A percentile compares a stretch with the other conserved stretches of the same genome.
phyloP scores from a whole-genome alignment of 2,113 vertebrate genomes.

The Colossoma macropomum region DNA sequence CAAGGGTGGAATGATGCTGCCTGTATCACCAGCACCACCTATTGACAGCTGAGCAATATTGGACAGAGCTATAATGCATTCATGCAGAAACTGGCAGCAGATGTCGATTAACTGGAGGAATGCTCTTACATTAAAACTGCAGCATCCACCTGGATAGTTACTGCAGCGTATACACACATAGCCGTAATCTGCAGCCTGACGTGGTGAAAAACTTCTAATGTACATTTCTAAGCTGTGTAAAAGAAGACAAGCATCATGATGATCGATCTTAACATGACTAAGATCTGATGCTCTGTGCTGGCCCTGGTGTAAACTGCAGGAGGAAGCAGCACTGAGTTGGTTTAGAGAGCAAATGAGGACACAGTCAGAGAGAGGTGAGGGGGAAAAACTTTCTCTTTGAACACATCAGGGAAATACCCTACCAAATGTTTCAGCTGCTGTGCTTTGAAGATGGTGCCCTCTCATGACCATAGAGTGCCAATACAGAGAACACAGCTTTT shows the following conservation, averaged over 20 bases:
- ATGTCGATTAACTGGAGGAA: not conserved
- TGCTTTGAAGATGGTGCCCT: constrained; percentile 56
- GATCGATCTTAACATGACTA: not conserved
- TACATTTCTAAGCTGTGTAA: not conserved
- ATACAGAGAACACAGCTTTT: not conserved
- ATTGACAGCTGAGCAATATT: constrained; percentile 13
- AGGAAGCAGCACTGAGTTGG: constrained; percentile 8
- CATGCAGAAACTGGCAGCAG: not conserved
- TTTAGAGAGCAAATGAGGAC: constrained; percentile 27
- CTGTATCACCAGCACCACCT: constrained; percentile 64
- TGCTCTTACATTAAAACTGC: not conserved
- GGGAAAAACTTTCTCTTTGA: not conserved
- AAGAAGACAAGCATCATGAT: not conserved
- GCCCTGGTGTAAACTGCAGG: not conserved
- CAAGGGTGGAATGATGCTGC: not conserved
- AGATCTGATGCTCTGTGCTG: not conserved
- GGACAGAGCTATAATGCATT: not conserved
- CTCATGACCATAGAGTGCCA: constrained; percentile 50
- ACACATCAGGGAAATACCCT: not conserved
- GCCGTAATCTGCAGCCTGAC: not conserved
- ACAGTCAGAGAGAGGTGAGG: not conserved
- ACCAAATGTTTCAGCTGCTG: not conserved
- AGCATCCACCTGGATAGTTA: not conserved
- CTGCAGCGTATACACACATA: not conserved
- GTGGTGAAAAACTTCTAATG: not conserved